Evolutionary conservation across 2,113 vertebrate genomes (phyloP).

Genomic region (Theristicus caerulescens): DNA sequence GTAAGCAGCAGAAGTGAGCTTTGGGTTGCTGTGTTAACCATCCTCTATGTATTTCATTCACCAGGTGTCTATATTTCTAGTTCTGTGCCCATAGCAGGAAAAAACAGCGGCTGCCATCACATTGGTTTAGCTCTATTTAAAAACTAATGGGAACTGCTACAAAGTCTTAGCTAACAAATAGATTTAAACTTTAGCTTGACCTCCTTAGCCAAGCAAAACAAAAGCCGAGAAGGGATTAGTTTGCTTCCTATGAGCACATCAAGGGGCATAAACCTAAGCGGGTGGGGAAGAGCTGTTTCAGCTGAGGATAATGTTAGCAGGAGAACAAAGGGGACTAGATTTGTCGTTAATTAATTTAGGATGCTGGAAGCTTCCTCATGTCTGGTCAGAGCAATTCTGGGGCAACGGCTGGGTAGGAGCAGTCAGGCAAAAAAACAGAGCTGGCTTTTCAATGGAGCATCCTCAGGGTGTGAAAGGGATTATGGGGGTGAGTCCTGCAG

Average conservation of each 20-base stretch:
- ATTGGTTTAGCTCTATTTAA: not conserved
- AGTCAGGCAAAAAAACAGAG: not conserved
- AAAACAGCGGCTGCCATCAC: not conserved
- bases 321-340: slow-evolving; percentile 2
- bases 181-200: slow-evolving; percentile 25
- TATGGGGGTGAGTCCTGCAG: not conserved
- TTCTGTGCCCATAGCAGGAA: not conserved
- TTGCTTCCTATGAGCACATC: not conserved
- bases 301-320: not conserved
- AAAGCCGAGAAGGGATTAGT: not conserved
- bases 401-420: not conserved
- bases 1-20: not conserved
- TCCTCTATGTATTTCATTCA: not conserved
- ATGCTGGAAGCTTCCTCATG: not conserved
- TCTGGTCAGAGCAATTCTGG: not conserved
- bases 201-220: slow-evolving; percentile 15
- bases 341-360: not conserved
- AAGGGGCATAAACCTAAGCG: not conserved
- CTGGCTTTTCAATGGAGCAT: not conserved
- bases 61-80: not conserved
- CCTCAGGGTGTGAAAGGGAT: not conserved
- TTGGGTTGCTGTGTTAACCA: not conserved
- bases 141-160: not conserved
- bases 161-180: not conserved
- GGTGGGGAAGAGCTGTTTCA: not conserved